Base-by-base conservation (phyloP, 2,888 invertebrate genomes). In the Pristionchus japonicus region DNA sequence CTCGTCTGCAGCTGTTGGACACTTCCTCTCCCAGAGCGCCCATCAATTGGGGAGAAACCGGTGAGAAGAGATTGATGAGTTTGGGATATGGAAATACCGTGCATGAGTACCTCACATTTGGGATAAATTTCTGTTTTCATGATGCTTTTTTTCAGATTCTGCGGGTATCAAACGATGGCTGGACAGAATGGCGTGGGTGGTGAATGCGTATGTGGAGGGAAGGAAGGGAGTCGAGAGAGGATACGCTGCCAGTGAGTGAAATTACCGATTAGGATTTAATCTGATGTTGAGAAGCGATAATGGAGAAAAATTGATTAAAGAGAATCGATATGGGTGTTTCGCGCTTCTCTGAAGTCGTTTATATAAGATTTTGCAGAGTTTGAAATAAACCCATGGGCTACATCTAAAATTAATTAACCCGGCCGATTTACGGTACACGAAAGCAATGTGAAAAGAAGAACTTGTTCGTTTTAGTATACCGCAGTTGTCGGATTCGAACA, bases 1-100 rank as follows among this genome's bases (percentile, higher is more conserved):
- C 97, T 3, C 96, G 98, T 88, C 95, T 99, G 52, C 96, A 98
- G 84, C 97, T 98, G 90, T 95, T 99, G 89, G 97, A 97, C 1
- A 97, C 97, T 95, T 97, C 98, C 34, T 97, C 97, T 0, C 99
- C 99, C 9, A 96, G 96, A 4, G 97, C 97, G 0, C 96, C 97
- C 91, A 96, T 98, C 93, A 96, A 97, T 94, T 99, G 99, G 98
- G 97, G 97, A 86, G 96, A 96, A 92, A 96, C 96, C 89, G 97
- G 98, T 98, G 37, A 57, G 67, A 23, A 9, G n/a, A n/a, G n/a
- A n/a, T n/a, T n/a, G n/a, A n/a, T n/a, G n/a, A n/a, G n/a, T n/a
- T n/a, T n/a, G n/a, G n/a, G n/a, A n/a, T n/a, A n/a, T n/a, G n/a
- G n/a, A n/a, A n/a, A n/a, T n/a, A n/a, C n/a, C n/a, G n/a, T n/a